Conservation (phyloP, 2,797 vertebrate species). For the Ctenopoma multispine region DNA sequence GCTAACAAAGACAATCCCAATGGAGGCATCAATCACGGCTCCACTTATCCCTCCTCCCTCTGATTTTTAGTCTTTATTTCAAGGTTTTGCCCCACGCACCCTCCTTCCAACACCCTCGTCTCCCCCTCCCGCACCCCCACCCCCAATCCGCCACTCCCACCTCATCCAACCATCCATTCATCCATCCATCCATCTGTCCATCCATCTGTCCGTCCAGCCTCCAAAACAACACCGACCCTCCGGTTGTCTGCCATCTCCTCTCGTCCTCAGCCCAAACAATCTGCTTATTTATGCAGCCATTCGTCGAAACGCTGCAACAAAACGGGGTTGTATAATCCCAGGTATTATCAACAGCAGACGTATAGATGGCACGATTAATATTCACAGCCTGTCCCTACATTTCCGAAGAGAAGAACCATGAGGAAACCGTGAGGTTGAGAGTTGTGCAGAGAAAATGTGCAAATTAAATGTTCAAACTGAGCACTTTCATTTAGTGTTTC, state of each 20-base stretch:
- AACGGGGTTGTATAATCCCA: conserved; percentile 26
- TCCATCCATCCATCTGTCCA: conserved; percentile 50
- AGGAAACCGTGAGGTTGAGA: not conserved
- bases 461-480: not conserved
- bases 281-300: conserved; percentile 37
- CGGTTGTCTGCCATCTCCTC: conserved; percentile 53
- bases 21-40: conserved; percentile 71
- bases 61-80: conserved; percentile 54
- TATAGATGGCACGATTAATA: conserved; percentile 16
- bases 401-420: not conserved
- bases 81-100: conserved; percentile 38
- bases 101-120: conserved; percentile 32
- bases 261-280: conserved; percentile 54
- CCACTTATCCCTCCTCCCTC: conserved; percentile 53
- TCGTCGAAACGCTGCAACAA: conserved; percentile 14
- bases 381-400: not conserved
- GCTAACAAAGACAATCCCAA: conserved; percentile 86
- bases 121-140: conserved; percentile 38
- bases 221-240: conserved; percentile 68
- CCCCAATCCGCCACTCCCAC: conserved; percentile 57
- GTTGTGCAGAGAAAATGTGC: not conserved
- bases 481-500: not conserved
- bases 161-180: conserved; percentile 44
- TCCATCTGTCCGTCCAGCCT: conserved; percentile 68
- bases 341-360: conserved; percentile 8